Percentiles rank a stretch among this genome's conserved stretches.
phyloP scores from a whole-genome alignment of 2,797 vertebrate genomes.

The Rhynchotus rufescens region DNA sequence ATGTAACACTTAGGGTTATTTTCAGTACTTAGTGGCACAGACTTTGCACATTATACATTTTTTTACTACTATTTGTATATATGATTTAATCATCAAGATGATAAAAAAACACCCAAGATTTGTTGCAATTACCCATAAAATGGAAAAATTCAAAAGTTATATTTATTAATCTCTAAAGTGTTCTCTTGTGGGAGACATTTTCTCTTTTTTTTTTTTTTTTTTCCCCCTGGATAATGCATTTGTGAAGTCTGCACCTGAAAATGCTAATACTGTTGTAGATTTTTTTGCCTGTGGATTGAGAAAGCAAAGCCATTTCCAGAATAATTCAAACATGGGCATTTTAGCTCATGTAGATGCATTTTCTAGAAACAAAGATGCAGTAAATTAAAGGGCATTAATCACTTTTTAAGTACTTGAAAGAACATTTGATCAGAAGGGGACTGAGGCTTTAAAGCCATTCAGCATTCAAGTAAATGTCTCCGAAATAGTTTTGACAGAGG shows the following conservation, averaged over 20 bases:
- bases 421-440: constrained; percentile 41
- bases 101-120: constrained; percentile 49
- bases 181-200: neutral
- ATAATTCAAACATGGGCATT: neutral
- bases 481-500: constrained; percentile 24
- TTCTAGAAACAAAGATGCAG: neutral
- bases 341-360: neutral
- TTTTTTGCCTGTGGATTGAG: neutral
- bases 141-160: constrained; percentile 31
- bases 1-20: constrained; percentile 41
- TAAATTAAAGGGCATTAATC: constrained; percentile 18
- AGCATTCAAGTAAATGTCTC: constrained; percentile 25
- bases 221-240: neutral
- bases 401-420: constrained; percentile 12
- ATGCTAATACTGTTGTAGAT: neutral
- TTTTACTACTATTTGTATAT: constrained; percentile 58
- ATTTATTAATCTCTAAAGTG: neutral
- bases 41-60: constrained; percentile 47
- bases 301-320: neutral
- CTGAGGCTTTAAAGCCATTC: constrained; percentile 47
- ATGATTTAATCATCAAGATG: constrained; percentile 35
- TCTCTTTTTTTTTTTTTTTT: neutral
- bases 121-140: neutral
- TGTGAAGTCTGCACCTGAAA: neutral
- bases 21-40: constrained; percentile 65